phyloP scores from a whole-genome alignment of 2,797 vertebrate genomes.

The Eospalax fontanierii region DNA sequence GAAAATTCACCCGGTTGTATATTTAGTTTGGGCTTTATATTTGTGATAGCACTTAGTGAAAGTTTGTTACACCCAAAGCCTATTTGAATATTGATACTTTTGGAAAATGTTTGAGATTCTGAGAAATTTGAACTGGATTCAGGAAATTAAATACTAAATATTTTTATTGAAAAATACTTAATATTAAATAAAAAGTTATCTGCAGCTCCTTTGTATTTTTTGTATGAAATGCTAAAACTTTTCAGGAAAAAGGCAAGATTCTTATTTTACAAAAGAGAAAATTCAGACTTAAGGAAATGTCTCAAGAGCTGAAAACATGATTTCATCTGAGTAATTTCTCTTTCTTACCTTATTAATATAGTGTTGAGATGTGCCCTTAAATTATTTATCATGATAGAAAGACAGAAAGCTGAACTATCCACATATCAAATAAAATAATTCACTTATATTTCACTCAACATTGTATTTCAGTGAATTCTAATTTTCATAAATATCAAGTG shows the following conservation, averaged over 20 bases:
- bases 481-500: slow-evolving; percentile 32
- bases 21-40: background rate
- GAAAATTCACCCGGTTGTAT: background rate
- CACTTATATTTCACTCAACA: background rate
- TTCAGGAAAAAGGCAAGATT: background rate
- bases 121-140: background rate
- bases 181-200: background rate
- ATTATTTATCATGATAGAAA: background rate
- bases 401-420: background rate
- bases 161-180: background rate
- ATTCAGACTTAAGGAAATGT: background rate
- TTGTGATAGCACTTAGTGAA: background rate
- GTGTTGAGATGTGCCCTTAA: background rate
- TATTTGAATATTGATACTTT: background rate
- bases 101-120: slow-evolving; percentile 9
- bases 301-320: background rate
- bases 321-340: background rate
- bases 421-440: background rate
- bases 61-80: background rate
- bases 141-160: background rate
- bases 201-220: background rate
- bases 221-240: background rate
- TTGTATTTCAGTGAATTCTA: background rate
- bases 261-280: background rate
- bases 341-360: background rate